A percentile compares a stretch with the other conserved stretches of the same genome.
Conservation (phyloP, 2,113 vertebrate genomes). For the Apus apus region DNA sequence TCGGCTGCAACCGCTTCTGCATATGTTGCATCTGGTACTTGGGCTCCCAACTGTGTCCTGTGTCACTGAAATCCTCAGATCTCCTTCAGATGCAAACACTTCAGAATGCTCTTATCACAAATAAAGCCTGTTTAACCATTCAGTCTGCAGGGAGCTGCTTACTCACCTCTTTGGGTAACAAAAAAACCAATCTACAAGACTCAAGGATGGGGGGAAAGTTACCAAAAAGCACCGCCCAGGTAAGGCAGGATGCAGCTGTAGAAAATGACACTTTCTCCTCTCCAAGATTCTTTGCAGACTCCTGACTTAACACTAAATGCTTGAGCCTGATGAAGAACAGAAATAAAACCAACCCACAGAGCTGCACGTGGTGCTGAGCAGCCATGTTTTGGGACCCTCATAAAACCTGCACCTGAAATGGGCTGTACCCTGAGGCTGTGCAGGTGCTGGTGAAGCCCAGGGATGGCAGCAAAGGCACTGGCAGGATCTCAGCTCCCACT, state of each 20-base stretch:
- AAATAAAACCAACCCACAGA: not conserved
- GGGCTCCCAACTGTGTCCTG: not conserved
- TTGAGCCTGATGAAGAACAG: no score
- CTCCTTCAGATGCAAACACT: not conserved
- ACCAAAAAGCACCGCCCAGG: not conserved
- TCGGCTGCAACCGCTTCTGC: not conserved
- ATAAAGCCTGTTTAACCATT: not conserved
- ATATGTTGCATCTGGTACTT: accelerated
- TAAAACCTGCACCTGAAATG: not conserved
- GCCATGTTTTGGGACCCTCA: not conserved
- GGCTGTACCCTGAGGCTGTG: not conserved
- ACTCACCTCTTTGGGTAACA: not conserved
- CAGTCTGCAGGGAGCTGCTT: not conserved
- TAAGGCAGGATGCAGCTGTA: not conserved
- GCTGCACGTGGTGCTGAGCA: accelerated
- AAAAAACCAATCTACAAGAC: not conserved
- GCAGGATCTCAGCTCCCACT: not conserved
- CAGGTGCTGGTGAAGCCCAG: not conserved
- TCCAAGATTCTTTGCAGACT: not conserved
- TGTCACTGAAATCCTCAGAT: not conserved
- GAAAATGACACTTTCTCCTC: accelerated
- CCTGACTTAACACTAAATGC: not conserved
- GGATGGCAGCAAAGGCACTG: not conserved
- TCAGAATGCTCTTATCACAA: not conserved
- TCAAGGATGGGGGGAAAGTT: not conserved